Evolutionary conservation across 2,888 invertebrate species (phyloP), one percentile per base, ranked within the genome.

Genomic region (Mamestra brassicae): DNA sequence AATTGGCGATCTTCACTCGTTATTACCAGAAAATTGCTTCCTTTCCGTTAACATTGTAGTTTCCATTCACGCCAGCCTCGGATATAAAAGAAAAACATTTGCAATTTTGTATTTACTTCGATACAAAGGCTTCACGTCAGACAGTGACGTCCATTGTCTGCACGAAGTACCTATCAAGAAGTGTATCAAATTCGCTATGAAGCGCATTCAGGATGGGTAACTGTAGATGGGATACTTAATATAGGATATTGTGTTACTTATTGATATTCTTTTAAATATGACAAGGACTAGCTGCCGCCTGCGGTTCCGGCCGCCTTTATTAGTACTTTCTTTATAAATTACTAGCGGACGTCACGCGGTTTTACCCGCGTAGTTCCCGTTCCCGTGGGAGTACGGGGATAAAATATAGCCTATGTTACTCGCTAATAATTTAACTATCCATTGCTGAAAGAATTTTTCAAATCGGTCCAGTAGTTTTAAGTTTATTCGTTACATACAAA

Each of bases 71-170:
- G 34, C 4, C 15, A n/a, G 15, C 2, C 4, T 8, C 36, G 10
- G 5, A 2, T 55, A 47, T 54, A 55, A 60, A 75, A 70, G 71
- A 79, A 26, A 72, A 80, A 26, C 55, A 71, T 62, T 71, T 72
- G 11, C 1, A 61, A 71, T 80, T 79, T 79, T 79, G 61, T 76
- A 79, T 79, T 71, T 70, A 36, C 71, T 79, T 71, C 17, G 50
- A 26, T 54, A 79, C 72, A 71, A 76, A 76, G 17, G 55, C 54
- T 58, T 62, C 55, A 26, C 61, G 73, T 11, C n/a, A n/a, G 42
- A 71, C 55, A 71, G 38, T 62, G 80, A 76, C 6, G 61, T n/a
- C 54, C 13, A 55, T 76, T 80, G 76, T 76, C 42, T 55, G 50
- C 36, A 71, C n/a, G 17, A 47, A 52, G 57, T 42, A 15, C 10